These are phyloP conservation scores for Merluccius polli DNA, from an alignment of 2,797 vertebrate genomes.

Conservation along the genomic window DNA sequence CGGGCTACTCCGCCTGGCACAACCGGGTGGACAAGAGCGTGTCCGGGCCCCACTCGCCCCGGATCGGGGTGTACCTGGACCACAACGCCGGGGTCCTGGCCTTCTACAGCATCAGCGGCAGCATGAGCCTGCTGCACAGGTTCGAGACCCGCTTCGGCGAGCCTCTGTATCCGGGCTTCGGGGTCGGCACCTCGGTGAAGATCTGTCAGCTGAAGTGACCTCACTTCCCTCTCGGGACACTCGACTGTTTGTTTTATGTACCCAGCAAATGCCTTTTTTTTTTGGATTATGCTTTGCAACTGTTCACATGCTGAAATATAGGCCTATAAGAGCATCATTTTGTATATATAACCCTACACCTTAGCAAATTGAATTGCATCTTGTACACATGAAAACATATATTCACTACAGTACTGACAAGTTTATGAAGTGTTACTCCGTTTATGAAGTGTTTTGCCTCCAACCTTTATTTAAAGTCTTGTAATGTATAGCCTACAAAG, in stretches of 20 bases:
- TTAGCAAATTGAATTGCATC: constrained; percentile 23
- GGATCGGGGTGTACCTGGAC: constrained; percentile 79
- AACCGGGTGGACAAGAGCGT: constrained; percentile 72
- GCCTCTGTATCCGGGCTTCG: constrained; percentile 78
- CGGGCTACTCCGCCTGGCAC: constrained; percentile 80
- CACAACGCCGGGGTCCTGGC: constrained; percentile 72
- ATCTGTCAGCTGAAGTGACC: constrained; percentile 77
- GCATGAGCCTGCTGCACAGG: constrained; percentile 77
- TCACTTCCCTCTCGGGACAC: constrained; percentile 11
- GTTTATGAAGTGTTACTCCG: constrained; percentile 1
- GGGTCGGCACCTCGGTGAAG: constrained; percentile 78
- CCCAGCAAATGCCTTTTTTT: not conserved
- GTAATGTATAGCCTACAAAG: not conserved
- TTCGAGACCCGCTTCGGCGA: constrained; percentile 75
- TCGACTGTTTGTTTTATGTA: constrained; percentile 8
- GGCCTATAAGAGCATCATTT: not conserved
- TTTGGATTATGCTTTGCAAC: not conserved
- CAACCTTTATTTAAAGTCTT: constrained; percentile 2
- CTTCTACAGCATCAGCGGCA: constrained; percentile 75
- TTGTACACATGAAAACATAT: constrained; percentile 18
- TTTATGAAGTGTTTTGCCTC: not conserved
- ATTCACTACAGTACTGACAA: constrained; percentile 1
- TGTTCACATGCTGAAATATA: not conserved
- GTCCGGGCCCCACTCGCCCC: constrained; percentile 71
- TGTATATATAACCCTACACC: constrained; percentile 1